Base-by-base conservation (phyloP, 2,113 vertebrate species). In the Ifrita kowaldi region DNA sequence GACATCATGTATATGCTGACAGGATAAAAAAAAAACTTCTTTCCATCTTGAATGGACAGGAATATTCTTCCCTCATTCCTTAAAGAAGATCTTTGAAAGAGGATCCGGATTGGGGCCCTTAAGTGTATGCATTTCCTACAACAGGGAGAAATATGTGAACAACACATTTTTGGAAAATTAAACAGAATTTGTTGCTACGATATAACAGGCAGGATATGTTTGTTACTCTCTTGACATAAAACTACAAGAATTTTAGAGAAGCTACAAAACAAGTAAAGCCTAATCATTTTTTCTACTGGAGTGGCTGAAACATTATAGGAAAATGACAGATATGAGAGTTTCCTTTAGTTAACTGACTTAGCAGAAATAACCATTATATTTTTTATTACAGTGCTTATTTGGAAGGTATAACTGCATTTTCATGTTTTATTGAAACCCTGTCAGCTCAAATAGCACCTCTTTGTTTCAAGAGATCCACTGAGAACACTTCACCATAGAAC, bases 401-500 rank as follows among this genome's bases (percentile, higher is more conserved):
- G 67, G 82, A 85, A 96, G 46, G 37, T 95, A 37, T 65, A 89
- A 82, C 64, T 67, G 59, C 62, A 55, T 95, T 94, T 94, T 88
- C 37, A 52, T 73, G 35, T 83, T 60, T 93, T 90, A 90, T 67
- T 90, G 50, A 80, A 95, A 24, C 55, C n/a, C 27, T 57, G 57
- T 67, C 91, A 83, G 68, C 81, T 87, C 76, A 90, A 82, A 73
- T 68, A 55, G 69, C 59, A 23, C 32, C 19, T 90, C 86, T 92
- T 90, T 96, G 77, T 92, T 94, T 93, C 73, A 80, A 89, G 88
- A 92, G 73, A 81, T 93, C 88, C 87, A 37, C 62, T 82, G 94
- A 96, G 95, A 97, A 49, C 77, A 47, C 85, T 96, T 91, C 70
- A 71, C 49, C 44, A 42, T 59, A 71, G 67, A 94, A 90, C 88